These are phyloP conservation scores for Helicoverpa zea DNA, from an alignment of 1,140 invertebrate species.

Conservation along the genomic window DNA sequence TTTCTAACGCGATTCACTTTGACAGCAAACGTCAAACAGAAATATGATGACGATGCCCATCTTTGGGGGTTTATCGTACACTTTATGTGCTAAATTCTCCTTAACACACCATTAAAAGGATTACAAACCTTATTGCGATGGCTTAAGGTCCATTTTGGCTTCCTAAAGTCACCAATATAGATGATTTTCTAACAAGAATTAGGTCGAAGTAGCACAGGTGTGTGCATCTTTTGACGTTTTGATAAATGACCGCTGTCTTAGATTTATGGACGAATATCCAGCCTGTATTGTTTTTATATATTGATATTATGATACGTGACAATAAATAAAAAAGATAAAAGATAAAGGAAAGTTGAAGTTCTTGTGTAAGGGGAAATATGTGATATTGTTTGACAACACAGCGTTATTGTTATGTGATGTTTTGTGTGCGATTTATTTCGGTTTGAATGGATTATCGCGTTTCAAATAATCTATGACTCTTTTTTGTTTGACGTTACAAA, in stretches of 20 bases:
- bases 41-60: slow-evolving; percentile 63
- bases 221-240: slow-evolving; percentile 65
- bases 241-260: slow-evolving; percentile 60
- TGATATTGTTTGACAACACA: slow-evolving; percentile 25
- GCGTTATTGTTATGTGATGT: not conserved
- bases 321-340: slow-evolving; percentile 60
- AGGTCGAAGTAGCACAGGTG: slow-evolving; percentile 62
- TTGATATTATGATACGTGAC: slow-evolving; percentile 55
- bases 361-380: slow-evolving; percentile 5
- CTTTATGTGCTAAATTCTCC: slow-evolving; percentile 55
- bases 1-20: slow-evolving; percentile 36
- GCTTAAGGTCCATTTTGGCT: slow-evolving; percentile 42
- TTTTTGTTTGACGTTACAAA: not conserved
- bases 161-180: slow-evolving; percentile 5
- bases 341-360: not conserved
- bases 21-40: slow-evolving; percentile 59
- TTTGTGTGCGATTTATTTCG: slow-evolving; percentile 8
- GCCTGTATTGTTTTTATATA: slow-evolving; percentile 58
- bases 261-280: slow-evolving; percentile 56
- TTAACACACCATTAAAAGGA: slow-evolving; percentile 17
- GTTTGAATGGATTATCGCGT: slow-evolving; percentile 25
- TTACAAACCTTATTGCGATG: slow-evolving; percentile 36
- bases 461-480: slow-evolving; percentile 16
- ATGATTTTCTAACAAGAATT: slow-evolving; percentile 57
- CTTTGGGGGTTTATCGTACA: slow-evolving; percentile 50